Evolutionary conservation across 2,888 invertebrate genomes (phyloP).

Genomic region (Tryphoninae sp.): DNA sequence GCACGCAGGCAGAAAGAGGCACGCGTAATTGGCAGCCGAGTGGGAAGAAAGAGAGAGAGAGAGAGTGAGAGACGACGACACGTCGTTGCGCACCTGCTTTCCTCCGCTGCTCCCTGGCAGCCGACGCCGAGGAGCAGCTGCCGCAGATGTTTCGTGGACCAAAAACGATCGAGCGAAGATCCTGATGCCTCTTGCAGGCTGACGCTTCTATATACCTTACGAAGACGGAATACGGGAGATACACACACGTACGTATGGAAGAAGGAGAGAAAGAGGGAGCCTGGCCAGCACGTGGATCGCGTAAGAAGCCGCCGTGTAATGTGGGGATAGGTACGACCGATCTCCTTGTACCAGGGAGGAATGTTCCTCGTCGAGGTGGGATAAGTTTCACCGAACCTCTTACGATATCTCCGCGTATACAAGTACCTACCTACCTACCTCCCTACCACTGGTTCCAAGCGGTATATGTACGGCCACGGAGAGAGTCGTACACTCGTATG

Average conservation of each 20-base stretch:
- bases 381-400: constrained; percentile 71
- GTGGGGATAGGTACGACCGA: constrained; percentile 46
- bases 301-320: constrained; percentile 73
- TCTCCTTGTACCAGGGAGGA: constrained; percentile 31
- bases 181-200: not conserved
- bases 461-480: too few relatives aligned
- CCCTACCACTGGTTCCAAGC: not conserved
- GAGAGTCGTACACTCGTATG: not conserved
- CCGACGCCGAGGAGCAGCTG: constrained; percentile 76
- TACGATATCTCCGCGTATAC: constrained; percentile 38
- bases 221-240: not conserved
- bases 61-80: constrained; percentile 48
- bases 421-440: not conserved
- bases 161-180: constrained; percentile 71
- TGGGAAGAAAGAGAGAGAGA: constrained; percentile 8
- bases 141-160: constrained; percentile 79
- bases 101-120: constrained; percentile 41
- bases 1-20: constrained; percentile 66
- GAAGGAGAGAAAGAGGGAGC: constrained; percentile 54
- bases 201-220: not conserved
- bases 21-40: constrained; percentile 66
- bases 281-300: constrained; percentile 64
- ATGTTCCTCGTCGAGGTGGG: constrained; percentile 72
- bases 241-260: constrained; percentile 14
- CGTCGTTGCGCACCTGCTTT: constrained; percentile 65